These are phyloP conservation scores for Ianthella basta DNA, from an alignment of 37 sponge, comb jelly and placozoan genomes.

Conservation along the genomic window DNA sequence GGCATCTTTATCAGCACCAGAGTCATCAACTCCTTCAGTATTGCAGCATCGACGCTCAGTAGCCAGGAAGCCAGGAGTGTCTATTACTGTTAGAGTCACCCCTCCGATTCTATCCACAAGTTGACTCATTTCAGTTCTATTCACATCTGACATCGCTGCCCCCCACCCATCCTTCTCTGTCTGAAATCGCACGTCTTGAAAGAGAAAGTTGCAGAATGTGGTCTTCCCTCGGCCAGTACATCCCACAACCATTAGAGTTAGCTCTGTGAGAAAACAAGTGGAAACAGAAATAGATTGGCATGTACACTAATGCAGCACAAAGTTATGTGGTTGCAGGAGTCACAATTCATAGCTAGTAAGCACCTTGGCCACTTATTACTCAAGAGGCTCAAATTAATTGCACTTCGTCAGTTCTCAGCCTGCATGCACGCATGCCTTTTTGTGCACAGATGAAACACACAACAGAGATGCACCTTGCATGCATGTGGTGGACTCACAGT, in stretches of 20 bases:
- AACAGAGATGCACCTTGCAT: too few relatives aligned
- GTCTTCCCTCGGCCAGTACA: conserved; percentile 24
- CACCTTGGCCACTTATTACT: too few relatives aligned
- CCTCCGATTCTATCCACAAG: neutral
- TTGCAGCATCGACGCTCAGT: neutral
- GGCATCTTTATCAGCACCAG: neutral
- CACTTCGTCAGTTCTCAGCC: too few relatives aligned
- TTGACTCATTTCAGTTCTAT: neutral
- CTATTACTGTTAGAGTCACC: neutral
- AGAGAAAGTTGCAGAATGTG: conserved; percentile 29
- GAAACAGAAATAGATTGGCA: too few relatives aligned
- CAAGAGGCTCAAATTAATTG: too few relatives aligned
- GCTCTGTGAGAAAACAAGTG: neutral
- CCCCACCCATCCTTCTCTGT: neutral
- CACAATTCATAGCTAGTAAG: too few relatives aligned
- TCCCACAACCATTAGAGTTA: neutral
- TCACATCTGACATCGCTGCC: neutral
- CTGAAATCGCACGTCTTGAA: neutral
- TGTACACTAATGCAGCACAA: too few relatives aligned
- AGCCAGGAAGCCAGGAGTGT: conserved; percentile 22
- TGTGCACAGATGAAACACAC: too few relatives aligned
- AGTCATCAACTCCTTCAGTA: neutral
- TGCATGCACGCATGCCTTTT: too few relatives aligned
- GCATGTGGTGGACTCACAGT: too few relatives aligned
- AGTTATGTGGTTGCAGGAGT: too few relatives aligned